A percentile compares a stretch with the other conserved stretches of the same genome.
phyloP scores from a whole-genome alignment of 1,140 invertebrate genomes.

The Harpegnathos saltator region DNA sequence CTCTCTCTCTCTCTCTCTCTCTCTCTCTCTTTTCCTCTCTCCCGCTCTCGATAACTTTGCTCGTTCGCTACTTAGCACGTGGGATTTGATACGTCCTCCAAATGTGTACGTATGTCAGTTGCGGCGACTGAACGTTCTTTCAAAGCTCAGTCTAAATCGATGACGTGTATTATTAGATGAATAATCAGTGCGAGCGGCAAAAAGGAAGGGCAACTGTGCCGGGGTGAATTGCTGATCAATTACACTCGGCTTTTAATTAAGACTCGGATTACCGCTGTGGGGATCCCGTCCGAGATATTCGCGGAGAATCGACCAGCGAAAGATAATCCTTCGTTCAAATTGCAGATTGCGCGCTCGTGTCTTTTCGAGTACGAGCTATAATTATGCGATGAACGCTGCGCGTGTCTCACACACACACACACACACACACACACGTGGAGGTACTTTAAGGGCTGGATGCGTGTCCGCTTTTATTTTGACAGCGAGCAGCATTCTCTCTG shows the following conservation, averaged over 20 bases:
- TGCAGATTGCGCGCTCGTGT: background rate
- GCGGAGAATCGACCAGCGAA: background rate
- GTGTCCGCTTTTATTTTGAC: constrained; percentile 57
- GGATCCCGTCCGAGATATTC: too few relatives aligned
- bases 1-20: background rate
- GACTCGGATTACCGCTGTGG: too few relatives aligned
- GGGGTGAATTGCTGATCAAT: too few relatives aligned
- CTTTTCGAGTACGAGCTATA: constrained; percentile 21
- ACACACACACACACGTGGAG: background rate
- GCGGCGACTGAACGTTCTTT: too few relatives aligned
- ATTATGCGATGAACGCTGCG: constrained; percentile 27
- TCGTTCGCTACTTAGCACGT: too few relatives aligned
- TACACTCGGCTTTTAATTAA: too few relatives aligned
- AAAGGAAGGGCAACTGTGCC: too few relatives aligned
- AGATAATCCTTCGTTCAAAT: background rate
- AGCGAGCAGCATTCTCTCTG: constrained; percentile 63
- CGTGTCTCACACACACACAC: background rate
- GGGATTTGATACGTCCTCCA: too few relatives aligned
- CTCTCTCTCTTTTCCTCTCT: background rate
- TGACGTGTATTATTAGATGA: too few relatives aligned
- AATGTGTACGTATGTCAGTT: too few relatives aligned
- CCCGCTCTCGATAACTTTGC: background rate
- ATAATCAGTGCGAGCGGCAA: too few relatives aligned
- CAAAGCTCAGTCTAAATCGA: too few relatives aligned
- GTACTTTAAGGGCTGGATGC: constrained; percentile 25